Evolutionary conservation across 2,888 invertebrate genomes (phyloP).

Genomic region (Elysia crispata): DNA sequence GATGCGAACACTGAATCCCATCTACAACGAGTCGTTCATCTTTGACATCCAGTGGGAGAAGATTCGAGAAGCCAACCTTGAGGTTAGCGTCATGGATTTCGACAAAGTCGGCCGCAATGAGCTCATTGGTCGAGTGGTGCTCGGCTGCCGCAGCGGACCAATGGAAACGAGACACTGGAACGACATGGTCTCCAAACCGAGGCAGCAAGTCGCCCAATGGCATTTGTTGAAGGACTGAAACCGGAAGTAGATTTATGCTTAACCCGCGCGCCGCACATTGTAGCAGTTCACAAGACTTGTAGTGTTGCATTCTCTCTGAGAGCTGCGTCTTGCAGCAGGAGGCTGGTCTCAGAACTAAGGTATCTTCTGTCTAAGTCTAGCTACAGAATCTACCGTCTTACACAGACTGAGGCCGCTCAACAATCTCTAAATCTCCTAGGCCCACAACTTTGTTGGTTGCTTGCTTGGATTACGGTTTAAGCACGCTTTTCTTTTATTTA

Average conservation of each 20-base stretch:
- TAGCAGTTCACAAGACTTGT: too few species aligned
- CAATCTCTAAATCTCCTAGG: too few species aligned
- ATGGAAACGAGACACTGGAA: slow-evolving; percentile 98
- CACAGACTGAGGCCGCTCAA: too few species aligned
- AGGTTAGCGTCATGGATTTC: slow-evolving; percentile 97
- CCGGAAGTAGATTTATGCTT: neutral
- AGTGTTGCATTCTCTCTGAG: too few species aligned
- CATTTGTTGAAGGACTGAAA: slow-evolving; percentile 88
- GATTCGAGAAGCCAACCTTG: slow-evolving; percentile 94
- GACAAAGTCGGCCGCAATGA: slow-evolving; percentile 96
- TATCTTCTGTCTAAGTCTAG: too few species aligned
- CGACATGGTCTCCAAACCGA: slow-evolving; percentile 97
- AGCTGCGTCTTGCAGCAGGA: too few species aligned
- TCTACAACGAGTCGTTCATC: slow-evolving; percentile 96
- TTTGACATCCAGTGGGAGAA: slow-evolving; percentile 98
- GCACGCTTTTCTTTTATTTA: too few species aligned
- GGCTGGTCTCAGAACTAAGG: too few species aligned
- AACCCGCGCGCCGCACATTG: too few species aligned
- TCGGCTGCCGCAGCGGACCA: slow-evolving; percentile 86
- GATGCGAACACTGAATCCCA: slow-evolving; percentile 89
- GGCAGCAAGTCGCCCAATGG: slow-evolving; percentile 97
- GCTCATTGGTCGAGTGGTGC: slow-evolving; percentile 86
- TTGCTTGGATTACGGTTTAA: too few species aligned
- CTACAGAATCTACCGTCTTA: too few species aligned
- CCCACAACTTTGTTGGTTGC: too few species aligned